Evolutionary conservation across 2,113 vertebrate species (phyloP).

Genomic region (Hemiscyllium ocellatum): DNA sequence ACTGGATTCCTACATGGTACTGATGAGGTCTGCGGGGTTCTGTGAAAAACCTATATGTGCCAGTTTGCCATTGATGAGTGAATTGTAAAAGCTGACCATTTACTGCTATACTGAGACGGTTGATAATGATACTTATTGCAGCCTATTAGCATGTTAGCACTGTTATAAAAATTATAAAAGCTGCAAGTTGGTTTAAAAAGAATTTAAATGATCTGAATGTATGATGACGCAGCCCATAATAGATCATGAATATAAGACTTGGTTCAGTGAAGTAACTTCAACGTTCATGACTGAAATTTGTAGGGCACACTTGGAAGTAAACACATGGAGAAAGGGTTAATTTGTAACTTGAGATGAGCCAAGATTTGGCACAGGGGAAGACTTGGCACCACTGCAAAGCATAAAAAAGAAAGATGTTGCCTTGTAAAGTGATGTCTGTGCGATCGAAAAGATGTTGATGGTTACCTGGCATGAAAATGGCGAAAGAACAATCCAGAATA

Average conservation of each 20-base stretch:
- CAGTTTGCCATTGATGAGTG: background rate
- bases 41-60: background rate
- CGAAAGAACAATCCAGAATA: background rate
- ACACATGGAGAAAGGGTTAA: background rate
- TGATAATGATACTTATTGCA: background rate
- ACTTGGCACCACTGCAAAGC: background rate
- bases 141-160: background rate
- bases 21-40: background rate
- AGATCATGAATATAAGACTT: background rate
- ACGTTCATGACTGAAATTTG: background rate
- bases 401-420: constrained; percentile 9
- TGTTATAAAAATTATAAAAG: background rate
- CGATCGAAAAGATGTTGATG: background rate
- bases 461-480: background rate
- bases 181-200: background rate
- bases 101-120: background rate
- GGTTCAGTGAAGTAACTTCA: background rate
- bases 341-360: background rate
- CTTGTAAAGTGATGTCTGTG: constrained; percentile 1
- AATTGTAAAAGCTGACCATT: background rate
- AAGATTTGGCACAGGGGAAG: background rate
- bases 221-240: background rate
- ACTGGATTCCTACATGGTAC: background rate
- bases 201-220: background rate
- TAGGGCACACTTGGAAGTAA: background rate